Percentiles rank a stretch among this genome's conserved stretches.
Evolutionary conservation across 2,888 invertebrate species (phyloP).

Genomic region (Uropetala carovei): DNA sequence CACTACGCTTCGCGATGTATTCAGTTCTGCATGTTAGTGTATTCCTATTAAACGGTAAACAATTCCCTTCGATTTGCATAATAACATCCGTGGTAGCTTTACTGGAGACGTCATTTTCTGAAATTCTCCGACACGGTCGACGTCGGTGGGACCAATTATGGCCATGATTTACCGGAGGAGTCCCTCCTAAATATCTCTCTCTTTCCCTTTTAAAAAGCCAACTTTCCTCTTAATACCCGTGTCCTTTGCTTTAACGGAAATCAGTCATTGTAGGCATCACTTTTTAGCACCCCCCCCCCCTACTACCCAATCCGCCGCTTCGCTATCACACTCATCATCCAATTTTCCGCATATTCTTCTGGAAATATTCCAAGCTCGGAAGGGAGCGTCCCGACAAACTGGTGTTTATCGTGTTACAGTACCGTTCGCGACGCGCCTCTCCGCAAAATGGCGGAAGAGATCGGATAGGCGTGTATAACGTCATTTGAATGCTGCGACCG

Average conservation of each 20-base stretch:
- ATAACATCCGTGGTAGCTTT: too few species aligned
- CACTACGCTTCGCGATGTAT: too few species aligned
- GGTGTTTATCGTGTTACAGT: slow-evolving; percentile 58
- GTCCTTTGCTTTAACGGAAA: background rate
- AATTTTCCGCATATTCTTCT: slow-evolving; percentile 48
- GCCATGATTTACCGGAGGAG: background rate
- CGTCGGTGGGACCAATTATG: background rate
- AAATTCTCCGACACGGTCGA: background rate
- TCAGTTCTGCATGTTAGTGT: too few species aligned
- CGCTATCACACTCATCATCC: background rate
- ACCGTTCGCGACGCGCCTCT: slow-evolving; percentile 31
- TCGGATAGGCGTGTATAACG: slow-evolving; percentile 11
- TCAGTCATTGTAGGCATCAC: slow-evolving; percentile 39
- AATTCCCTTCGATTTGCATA: too few species aligned
- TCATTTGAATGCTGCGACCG: slow-evolving; percentile 5
- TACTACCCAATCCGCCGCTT: background rate
- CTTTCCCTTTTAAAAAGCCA: background rate
- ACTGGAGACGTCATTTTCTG: too few species aligned
- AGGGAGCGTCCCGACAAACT: slow-evolving; percentile 37
- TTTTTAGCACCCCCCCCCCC: background rate
- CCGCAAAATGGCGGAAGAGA: slow-evolving; percentile 34
- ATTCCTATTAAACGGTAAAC: too few species aligned
- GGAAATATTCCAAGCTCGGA: slow-evolving; percentile 32
- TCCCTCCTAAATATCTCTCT: background rate
- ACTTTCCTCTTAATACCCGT: slow-evolving; percentile 20